Percentiles rank a stretch among this genome's conserved stretches.
These are phyloP conservation scores for Misgurnus mizolepis DNA, from an alignment of 2,113 vertebrate species.

Conservation along the genomic window DNA sequence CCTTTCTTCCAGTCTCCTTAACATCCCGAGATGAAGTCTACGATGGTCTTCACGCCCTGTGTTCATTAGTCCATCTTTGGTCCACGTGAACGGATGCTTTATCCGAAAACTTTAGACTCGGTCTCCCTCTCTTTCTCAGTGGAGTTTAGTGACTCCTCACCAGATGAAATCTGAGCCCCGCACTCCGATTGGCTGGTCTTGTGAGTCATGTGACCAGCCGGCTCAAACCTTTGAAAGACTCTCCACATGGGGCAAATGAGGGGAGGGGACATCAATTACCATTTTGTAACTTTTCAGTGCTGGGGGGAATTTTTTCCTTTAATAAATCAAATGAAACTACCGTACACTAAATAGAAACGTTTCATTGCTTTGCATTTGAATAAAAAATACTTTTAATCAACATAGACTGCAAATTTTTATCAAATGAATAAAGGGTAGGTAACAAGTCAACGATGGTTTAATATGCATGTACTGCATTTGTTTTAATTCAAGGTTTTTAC, in stretches of 20 bases:
- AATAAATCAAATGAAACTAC: too few relatives aligned
- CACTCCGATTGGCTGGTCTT: slow-evolving; percentile 64
- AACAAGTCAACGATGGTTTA: too few relatives aligned
- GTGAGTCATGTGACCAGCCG: slow-evolving; percentile 71
- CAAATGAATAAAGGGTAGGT: too few relatives aligned
- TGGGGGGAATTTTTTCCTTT: neutral
- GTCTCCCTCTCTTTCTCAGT: slow-evolving; percentile 51
- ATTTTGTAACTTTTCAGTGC: slow-evolving; percentile 1
- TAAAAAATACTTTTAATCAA: too few relatives aligned
- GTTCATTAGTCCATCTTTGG: slow-evolving; percentile 33
- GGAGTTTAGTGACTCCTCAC: slow-evolving; percentile 66
- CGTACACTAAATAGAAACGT: neutral
- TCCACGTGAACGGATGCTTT: neutral
- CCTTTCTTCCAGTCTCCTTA: slow-evolving; percentile 53
- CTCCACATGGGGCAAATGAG: slow-evolving; percentile 50
- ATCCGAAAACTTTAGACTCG: slow-evolving; percentile 34
- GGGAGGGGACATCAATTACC: neutral
- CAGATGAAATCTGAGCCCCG: slow-evolving; percentile 75
- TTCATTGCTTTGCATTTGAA: too few relatives aligned
- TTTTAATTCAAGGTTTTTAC: too few relatives aligned
- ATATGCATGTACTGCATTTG: too few relatives aligned
- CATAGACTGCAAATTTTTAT: too few relatives aligned
- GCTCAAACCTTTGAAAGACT: slow-evolving; percentile 63
- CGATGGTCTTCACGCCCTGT: neutral
- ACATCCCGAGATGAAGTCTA: slow-evolving; percentile 52